A percentile compares a stretch with the other conserved stretches of the same genome.
phyloP scores from a whole-genome alignment of 2,113 vertebrate species.

The Hippopotamus amphibius region DNA sequence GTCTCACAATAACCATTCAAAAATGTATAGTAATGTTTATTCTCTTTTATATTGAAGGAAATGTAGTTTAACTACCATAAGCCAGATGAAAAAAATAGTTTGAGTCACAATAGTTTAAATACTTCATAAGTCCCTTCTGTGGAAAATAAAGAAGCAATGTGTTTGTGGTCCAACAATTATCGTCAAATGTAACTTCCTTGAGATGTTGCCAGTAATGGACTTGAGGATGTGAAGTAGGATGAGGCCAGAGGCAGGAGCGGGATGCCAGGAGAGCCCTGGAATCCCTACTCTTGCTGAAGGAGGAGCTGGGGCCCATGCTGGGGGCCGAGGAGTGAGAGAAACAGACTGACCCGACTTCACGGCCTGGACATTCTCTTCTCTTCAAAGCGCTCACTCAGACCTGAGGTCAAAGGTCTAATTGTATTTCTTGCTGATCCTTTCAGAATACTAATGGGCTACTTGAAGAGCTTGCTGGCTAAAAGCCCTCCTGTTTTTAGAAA shows the following conservation, averaged over 20 bases:
- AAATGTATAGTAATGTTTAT: too few species aligned
- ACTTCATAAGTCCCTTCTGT: background rate
- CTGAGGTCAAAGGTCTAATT: conserved; percentile 66
- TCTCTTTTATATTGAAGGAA: background rate
- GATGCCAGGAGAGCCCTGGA: background rate
- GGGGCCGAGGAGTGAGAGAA: background rate
- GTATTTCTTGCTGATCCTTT: conserved; percentile 56
- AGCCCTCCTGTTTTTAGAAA: conserved; percentile 40
- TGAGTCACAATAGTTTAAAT: background rate
- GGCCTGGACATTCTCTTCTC: background rate
- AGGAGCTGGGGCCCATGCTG: background rate
- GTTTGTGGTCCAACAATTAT: background rate
- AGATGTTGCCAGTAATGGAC: background rate
- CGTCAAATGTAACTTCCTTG: background rate
- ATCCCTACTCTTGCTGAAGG: background rate
- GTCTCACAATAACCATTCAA: background rate
- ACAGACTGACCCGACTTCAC: background rate
- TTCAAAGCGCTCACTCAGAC: conserved; percentile 24
- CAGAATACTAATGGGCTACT: conserved; percentile 64
- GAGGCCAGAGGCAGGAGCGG: background rate
- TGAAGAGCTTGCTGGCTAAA: conserved; percentile 58
- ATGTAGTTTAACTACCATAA: background rate
- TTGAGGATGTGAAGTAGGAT: background rate
- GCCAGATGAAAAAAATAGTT: background rate
- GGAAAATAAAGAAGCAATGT: background rate